Evolutionary conservation across 2,797 vertebrate species (phyloP), one percentile per base, ranked within the genome.

Genomic region (Catamblyrhynchus diadema): DNA sequence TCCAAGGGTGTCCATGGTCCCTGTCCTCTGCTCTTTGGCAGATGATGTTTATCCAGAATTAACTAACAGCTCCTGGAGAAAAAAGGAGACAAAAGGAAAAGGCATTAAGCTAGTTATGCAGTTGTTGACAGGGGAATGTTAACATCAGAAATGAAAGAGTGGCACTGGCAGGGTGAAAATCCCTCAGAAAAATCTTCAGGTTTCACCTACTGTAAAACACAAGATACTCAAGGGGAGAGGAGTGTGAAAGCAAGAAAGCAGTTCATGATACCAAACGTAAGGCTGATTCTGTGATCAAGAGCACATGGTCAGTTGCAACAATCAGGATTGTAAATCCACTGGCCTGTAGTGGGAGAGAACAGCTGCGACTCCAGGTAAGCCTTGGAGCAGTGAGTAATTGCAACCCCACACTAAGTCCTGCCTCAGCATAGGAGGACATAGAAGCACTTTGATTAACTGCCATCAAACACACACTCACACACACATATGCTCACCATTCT

Each of bases 31-130:
- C 75, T 94, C 71, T 92, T 75, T 65, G 51, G 50, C 1, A 21
- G 70, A 70, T 67, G 83, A 82, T 16, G 37, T 69, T 95, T 96
- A 97, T 94, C 93, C 96, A 51, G 94, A 95, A 84, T 97, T 96
- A 83, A 97, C 90, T 61, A 97, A 92, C 73, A 97, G 92, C 86
- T 95, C 96, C 97, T 97, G 81, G 32, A 94, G 51, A 73, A 77
- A 64, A 78, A 94, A 81, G 27, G 44, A 93, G 57, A 94, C 66
- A 94, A 88, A 95, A 82, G 42, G 78, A 84, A 94, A 90, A 94
- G 22, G 37, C 41, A 89, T 41, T 9, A 78, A 62, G 69, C 67
- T 86, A 72, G 25, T 90, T 41, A 73, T 9, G n/a, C 51, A 88
- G 70, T 28, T 84, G 51, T 65, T 81, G 41, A 61, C n/a, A 47